Evolutionary conservation across 2,888 invertebrate genomes (phyloP), one percentile per base, ranked within the genome.

Genomic region (Lithophane semibrunnea): DNA sequence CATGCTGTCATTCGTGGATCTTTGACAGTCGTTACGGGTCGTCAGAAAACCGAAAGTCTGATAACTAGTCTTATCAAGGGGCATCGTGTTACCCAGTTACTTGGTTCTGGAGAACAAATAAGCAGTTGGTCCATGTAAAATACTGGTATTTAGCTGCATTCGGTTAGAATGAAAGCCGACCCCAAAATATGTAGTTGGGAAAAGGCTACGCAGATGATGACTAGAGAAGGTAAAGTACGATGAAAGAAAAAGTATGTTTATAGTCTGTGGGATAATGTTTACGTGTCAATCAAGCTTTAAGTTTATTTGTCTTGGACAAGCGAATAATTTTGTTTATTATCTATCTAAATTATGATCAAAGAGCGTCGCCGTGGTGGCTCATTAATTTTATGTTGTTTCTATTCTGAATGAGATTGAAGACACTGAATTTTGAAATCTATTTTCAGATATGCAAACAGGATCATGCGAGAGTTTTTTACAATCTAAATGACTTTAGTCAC

Each of bases 341-440:
- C 21, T 63, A 42, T 61, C 54, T 72, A 29, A 56, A 80, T 80
- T 64, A 80, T 42, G 64, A 80, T 78, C 78, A 78, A 78, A 80
- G 78, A 29, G 24, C 29, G 52, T n/a, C 64, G n/a, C 24, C 64
- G 44, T 24, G 18, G 4, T 1, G n/a, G 37, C 12, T 9, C 16
- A 52, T 71, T 58, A 52, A 52, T 37, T 24, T 73, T 21, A 80
- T 73, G 73, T 52, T 58, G 52, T 58, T 52, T 73, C 64, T 80
- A n/a, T 64, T 44, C 56, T 16, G 29, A 58, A 52, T 64, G 16
- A 80, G 56, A 73, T 65, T 37, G 42, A 44, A 64, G 52, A 65
- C 64, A 72, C n/a, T 10, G 42, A 44, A 29, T 49, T 64, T 29
- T 64, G n/a, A 49, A 29, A 64, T 64, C 18, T 69, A 21, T 68